Percentiles rank a stretch among this genome's conserved stretches.
phyloP scores from a whole-genome alignment of 1,140 invertebrate species.

The Drosophila sturtevanti region DNA sequence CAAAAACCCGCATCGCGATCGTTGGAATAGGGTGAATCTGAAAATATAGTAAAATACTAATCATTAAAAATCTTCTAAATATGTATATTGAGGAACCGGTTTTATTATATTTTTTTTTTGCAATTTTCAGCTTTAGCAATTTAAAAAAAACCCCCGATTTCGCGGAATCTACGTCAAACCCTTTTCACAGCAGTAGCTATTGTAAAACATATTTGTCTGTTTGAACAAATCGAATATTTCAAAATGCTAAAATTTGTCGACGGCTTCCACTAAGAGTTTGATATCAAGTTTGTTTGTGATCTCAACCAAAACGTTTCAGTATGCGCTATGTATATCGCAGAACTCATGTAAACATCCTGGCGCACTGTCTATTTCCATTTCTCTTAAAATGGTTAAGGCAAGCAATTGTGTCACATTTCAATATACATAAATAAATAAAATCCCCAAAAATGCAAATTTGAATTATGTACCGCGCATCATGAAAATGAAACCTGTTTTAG shows the following conservation, averaged over 20 bases:
- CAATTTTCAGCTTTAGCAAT: slow-evolving; percentile 13
- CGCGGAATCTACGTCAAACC: slow-evolving; percentile 32
- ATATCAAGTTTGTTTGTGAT: background rate
- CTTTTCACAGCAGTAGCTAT: background rate
- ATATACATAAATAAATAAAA: slow-evolving; percentile 27
- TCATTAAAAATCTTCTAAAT: slow-evolving; percentile 39
- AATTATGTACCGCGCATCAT: slow-evolving; percentile 45
- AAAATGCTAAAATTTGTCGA: background rate
- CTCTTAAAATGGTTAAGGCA: background rate
- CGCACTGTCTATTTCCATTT: background rate
- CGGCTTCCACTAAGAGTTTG: background rate
- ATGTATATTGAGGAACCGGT: slow-evolving; percentile 42
- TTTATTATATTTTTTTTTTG: slow-evolving; percentile 31
- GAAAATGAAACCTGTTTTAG: slow-evolving; percentile 67
- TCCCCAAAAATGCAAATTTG: slow-evolving; percentile 42
- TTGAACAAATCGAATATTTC: background rate
- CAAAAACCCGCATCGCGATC: slow-evolving; percentile 89
- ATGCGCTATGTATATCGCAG: background rate
- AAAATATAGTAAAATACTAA: slow-evolving; percentile 44
- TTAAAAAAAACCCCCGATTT: slow-evolving; percentile 50
- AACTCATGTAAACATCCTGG: slow-evolving; percentile 9
- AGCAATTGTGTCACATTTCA: slow-evolving; percentile 30
- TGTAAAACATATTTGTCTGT: background rate
- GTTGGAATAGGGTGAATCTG: slow-evolving; percentile 80
- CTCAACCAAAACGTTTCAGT: background rate